Evolutionary conservation across 2,888 invertebrate species (phyloP), one percentile per base, ranked within the genome.

Genomic region (Hofmannophila pseudospretella): DNA sequence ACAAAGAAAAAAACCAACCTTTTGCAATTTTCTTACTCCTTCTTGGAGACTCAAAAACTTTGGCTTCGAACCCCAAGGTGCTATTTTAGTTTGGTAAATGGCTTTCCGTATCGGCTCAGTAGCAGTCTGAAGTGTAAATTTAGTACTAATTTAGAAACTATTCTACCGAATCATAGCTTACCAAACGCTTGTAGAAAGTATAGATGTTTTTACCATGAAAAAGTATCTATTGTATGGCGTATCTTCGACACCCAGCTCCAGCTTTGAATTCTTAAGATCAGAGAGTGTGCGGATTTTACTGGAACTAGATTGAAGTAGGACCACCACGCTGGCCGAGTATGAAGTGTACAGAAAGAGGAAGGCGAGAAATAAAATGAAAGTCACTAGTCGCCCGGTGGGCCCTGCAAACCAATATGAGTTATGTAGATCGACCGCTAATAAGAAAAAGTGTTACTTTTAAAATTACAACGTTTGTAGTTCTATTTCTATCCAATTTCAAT

Each of bases 261-360:
- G 57, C 13, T 90, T 88, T 2, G 93, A 92, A 41, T 89, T 78
- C 1, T 90, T 67, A n/a, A 94, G 75, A 60, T 93, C 92, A 1
- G 79, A 51, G 1, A 92, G 58, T 0, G 90, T 91, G 44, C 85
- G 81, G 33, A 94, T 91, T 45, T 90, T 89, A 30, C 88, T 87
- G 0, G 93, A 91, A 1, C 90, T 91, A 0, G 93, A 91, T 60
- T 93, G 93, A 8, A 93, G 73, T 9, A 93, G 64, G 0, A 91
- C 92, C 0, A 93, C 92, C 32, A 93, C 93, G 57, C 90, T 92
- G 3, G 93, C 93, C 0, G 93, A 90, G 55, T 93, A 94, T 0
- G 93, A 91, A 0, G 91, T 90, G 58, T 92, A 93, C 0, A 93
- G 67, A 54, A 93, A 93, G 61, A 93, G 82, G 25, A 90, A 84